Evolutionary conservation across 2,888 invertebrate species (phyloP).

Genomic region (Drosophila stalkeri): DNA sequence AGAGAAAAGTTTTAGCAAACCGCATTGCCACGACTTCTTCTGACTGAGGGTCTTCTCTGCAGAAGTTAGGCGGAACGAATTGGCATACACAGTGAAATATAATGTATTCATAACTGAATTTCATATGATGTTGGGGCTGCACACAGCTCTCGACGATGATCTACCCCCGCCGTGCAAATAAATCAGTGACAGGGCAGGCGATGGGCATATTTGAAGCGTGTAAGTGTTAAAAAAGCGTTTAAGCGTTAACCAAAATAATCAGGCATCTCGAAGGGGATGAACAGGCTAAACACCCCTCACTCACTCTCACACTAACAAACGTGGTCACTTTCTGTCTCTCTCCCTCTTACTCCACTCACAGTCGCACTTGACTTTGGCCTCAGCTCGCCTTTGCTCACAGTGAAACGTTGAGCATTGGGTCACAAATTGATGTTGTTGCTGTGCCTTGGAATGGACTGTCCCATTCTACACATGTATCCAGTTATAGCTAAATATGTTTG

Average conservation of each 20-base stretch:
- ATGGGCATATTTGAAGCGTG: constrained; percentile 64
- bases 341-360: constrained; percentile 7
- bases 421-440: constrained; percentile 41
- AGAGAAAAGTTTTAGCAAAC: constrained; percentile 53
- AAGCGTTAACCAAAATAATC: constrained; percentile 72
- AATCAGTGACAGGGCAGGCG: constrained; percentile 69
- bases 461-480: constrained; percentile 61
- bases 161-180: constrained; percentile 49
- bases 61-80: constrained; percentile 65
- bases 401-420: constrained; percentile 55
- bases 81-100: constrained; percentile 43
- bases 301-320: neutral
- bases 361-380: constrained; percentile 1
- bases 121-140: constrained; percentile 35
- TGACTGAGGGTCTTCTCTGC: constrained; percentile 15
- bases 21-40: constrained; percentile 47
- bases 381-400: constrained; percentile 6
- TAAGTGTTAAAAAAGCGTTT: constrained; percentile 83
- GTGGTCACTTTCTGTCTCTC: neutral
- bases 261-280: constrained; percentile 29
- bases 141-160: neutral
- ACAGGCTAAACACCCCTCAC: neutral
- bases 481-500: constrained; percentile 75
- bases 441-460: neutral
- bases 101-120: constrained; percentile 82